These are phyloP conservation scores for Cavia porcellus DNA, from an alignment of 2,113 vertebrate species.

Conservation along the genomic window DNA sequence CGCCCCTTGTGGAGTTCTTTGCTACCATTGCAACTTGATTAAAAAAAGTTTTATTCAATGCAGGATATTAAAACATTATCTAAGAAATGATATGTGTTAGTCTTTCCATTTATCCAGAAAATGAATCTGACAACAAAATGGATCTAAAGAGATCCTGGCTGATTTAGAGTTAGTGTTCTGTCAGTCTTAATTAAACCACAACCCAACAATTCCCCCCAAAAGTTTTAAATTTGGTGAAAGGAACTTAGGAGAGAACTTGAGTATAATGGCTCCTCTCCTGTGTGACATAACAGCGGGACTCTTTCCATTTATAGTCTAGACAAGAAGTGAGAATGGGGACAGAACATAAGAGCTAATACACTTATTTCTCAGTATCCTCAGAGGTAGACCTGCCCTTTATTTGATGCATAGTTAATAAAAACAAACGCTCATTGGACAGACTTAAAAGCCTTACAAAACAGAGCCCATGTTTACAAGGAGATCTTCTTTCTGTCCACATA, in stretches of 20 bases:
- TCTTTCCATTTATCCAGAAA: conserved; percentile 87
- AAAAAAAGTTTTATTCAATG: conserved; percentile 92
- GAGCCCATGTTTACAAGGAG: neutral
- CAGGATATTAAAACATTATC: conserved; percentile 92
- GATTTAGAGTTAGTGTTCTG: conserved; percentile 84
- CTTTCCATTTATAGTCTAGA: conserved; percentile 50
- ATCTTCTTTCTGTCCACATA: conserved; percentile 27
- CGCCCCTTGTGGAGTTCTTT: conserved; percentile 89
- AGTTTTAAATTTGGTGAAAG: conserved; percentile 70
- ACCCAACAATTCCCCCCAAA: conserved; percentile 59
- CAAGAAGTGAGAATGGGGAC: conserved; percentile 63
- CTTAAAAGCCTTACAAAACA: conserved; percentile 57
- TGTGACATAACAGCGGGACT: conserved; percentile 73
- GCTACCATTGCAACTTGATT: conserved; percentile 93
- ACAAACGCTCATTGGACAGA: conserved; percentile 52
- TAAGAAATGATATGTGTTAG: conserved; percentile 90
- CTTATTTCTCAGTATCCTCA: conserved; percentile 73
- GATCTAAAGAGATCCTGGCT: conserved; percentile 85
- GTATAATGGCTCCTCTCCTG: conserved; percentile 68
- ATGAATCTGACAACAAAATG: conserved; percentile 88
- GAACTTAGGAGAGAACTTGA: conserved; percentile 77
- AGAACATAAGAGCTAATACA: conserved; percentile 76
- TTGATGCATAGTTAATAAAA: conserved; percentile 73
- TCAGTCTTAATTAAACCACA: conserved; percentile 87
- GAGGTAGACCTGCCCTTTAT: conserved; percentile 66